Percentiles rank a stretch among this genome's conserved stretches.
Evolutionary conservation across 2,797 vertebrate genomes (phyloP).

Genomic region (Girardinus metallicus): DNA sequence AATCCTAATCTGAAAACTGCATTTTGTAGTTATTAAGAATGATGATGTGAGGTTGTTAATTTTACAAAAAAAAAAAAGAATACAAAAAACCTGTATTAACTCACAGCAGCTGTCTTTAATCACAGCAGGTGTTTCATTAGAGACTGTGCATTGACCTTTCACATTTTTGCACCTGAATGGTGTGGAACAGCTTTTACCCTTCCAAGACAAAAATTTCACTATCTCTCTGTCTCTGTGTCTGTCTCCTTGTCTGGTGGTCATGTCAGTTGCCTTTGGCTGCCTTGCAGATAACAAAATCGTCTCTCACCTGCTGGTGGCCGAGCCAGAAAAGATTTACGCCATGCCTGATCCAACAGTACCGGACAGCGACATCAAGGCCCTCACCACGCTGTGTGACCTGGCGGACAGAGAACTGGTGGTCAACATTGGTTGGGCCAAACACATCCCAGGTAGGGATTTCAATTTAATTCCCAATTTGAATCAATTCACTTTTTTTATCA

Average conservation of each 20-base stretch:
- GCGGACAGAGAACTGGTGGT: conserved; percentile 97
- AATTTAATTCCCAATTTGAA: not conserved
- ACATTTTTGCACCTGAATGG: conserved; percentile 51
- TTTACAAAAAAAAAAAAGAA: not conserved
- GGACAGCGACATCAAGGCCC: conserved; percentile 98
- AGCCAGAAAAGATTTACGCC: conserved; percentile 99
- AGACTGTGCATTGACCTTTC: conserved; percentile 38
- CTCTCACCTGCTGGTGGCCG: conserved; percentile 98
- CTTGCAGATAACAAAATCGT: conserved; percentile 99
- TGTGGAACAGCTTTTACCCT: conserved; percentile 61
- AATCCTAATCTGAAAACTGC: not conserved
- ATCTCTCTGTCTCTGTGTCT: conserved; percentile 81
- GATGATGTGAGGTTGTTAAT: not conserved
- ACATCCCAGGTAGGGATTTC: conserved; percentile 92
- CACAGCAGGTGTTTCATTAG: conserved; percentile 11
- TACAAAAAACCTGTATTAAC: not conserved
- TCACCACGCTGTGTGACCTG: conserved; percentile 97
- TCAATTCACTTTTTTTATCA: not conserved
- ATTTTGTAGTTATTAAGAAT: not conserved
- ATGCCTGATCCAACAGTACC: conserved; percentile 99
- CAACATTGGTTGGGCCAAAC: conserved; percentile 99
- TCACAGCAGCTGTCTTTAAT: not conserved
- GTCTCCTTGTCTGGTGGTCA: conserved; percentile 86
- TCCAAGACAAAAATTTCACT: conserved; percentile 64
- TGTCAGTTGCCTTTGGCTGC: conserved; percentile 89